A percentile compares a stretch with the other conserved stretches of the same genome.
These are phyloP conservation scores for Trachythela sp. DNA, from an alignment of 64 coral and sea anemone genomes.

Conservation along the genomic window DNA sequence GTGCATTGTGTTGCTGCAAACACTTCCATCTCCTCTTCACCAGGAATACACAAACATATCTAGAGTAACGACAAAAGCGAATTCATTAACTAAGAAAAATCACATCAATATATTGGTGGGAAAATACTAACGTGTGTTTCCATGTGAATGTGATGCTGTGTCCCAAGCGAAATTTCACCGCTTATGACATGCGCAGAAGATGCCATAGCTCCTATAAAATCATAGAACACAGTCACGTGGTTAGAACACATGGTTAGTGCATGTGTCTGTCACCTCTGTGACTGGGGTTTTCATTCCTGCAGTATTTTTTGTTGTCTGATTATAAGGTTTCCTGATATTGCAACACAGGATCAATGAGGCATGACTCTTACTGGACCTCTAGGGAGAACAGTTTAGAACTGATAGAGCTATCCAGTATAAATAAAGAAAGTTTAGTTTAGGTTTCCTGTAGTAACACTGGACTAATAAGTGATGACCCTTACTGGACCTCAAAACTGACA, in stretches of 20 bases:
- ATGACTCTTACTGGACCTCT: too few species aligned
- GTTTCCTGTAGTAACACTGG: too few species aligned
- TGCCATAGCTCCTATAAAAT: conserved; percentile 59
- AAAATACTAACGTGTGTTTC: conserved; percentile 79
- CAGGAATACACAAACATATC: conserved; percentile 70
- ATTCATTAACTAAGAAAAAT: neutral
- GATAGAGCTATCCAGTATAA: too few species aligned
- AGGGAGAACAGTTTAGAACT: too few species aligned
- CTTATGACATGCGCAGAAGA: conserved; percentile 51
- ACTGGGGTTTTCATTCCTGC: too few species aligned
- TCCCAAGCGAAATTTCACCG: conserved; percentile 61
- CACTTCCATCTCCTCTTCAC: conserved; percentile 78
- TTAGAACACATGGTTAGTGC: neutral
- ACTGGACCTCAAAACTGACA: too few species aligned
- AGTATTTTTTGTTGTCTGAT: too few species aligned
- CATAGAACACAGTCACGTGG: neutral
- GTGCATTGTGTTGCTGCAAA: conserved; percentile 63
- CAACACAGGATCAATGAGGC: too few species aligned
- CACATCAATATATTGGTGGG: neutral
- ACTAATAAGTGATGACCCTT: too few species aligned
- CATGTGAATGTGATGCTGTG: conserved; percentile 85
- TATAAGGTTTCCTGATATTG: too few species aligned
- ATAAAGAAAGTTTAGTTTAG: too few species aligned
- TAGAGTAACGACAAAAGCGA: neutral
- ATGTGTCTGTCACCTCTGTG: neutral